A percentile compares a stretch with the other conserved stretches of the same genome.
Evolutionary conservation across 2,888 invertebrate species (phyloP).

Genomic region (Volucella inflata): DNA sequence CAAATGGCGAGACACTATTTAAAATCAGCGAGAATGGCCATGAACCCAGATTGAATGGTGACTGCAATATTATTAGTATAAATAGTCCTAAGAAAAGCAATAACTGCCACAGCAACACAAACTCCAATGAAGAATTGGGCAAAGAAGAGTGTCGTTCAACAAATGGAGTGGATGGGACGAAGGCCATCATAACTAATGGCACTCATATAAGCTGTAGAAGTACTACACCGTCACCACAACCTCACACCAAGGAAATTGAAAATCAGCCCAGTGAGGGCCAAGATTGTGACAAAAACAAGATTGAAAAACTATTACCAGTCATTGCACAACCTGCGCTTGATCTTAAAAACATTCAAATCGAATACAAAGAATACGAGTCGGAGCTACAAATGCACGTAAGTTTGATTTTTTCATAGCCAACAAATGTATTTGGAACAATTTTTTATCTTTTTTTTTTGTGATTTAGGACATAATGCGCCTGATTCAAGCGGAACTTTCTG

Average conservation of each 20-base stretch:
- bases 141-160: slow-evolving; percentile 1
- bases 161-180: slow-evolving; percentile 1
- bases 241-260: slow-evolving; percentile 28
- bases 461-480: slow-evolving; percentile 95
- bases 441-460: slow-evolving; percentile 22
- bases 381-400: slow-evolving; percentile 96
- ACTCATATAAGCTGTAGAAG: slow-evolving; percentile 63
- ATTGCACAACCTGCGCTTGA: slow-evolving; percentile 61
- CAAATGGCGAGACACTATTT: slow-evolving; percentile 43
- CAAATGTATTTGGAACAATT: neutral
- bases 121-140: neutral
- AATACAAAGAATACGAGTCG: slow-evolving; percentile 93
- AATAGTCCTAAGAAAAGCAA: slow-evolving; percentile 77
- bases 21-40: slow-evolving; percentile 59
- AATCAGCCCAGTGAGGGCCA: neutral
- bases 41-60: slow-evolving; percentile 70
- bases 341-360: slow-evolving; percentile 80
- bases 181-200: slow-evolving; percentile 50
- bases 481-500: slow-evolving; percentile 99
- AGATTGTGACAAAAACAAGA: slow-evolving; percentile 30
- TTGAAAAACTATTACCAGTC: slow-evolving; percentile 46
- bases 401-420: slow-evolving; percentile 20
- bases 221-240: slow-evolving; percentile 56
- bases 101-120: slow-evolving; percentile 75
- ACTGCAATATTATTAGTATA: slow-evolving; percentile 71